Evolutionary conservation across 2,113 vertebrate species (phyloP).

Genomic region (Bombycilla garrulus): DNA sequence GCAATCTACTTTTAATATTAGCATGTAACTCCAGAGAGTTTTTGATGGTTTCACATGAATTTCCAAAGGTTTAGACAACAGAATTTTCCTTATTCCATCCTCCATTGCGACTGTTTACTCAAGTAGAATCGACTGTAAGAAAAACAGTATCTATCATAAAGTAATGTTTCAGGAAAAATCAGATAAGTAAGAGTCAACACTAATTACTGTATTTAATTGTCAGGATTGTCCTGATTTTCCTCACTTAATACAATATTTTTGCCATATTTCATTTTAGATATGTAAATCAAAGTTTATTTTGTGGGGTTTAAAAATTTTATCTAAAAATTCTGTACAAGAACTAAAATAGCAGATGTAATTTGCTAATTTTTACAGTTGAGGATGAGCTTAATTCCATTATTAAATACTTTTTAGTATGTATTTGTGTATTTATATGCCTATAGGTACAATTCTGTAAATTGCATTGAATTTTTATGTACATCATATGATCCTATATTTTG

Average conservation of each 20-base stretch:
- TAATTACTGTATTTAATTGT: neutral
- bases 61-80: neutral
- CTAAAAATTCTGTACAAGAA: neutral
- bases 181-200: neutral
- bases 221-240: neutral
- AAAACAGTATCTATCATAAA: neutral
- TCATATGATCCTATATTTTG: neutral
- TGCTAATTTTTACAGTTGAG: neutral
- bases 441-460: neutral
- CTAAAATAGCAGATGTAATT: neutral
- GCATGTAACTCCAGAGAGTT: neutral
- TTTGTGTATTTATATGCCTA: no score
- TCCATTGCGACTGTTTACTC: neutral
- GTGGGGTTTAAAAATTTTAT: neutral
- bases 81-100: neutral
- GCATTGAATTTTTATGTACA: no score
- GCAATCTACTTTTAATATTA: neutral
- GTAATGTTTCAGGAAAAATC: neutral
- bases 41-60: neutral
- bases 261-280: neutral
- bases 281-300: neutral
- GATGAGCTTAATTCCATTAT: neutral
- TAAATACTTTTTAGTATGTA: neutral
- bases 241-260: neutral
- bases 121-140: neutral